Base-by-base conservation (phyloP, 2,888 invertebrate species). In the Rugalucina vietnamica region DNA sequence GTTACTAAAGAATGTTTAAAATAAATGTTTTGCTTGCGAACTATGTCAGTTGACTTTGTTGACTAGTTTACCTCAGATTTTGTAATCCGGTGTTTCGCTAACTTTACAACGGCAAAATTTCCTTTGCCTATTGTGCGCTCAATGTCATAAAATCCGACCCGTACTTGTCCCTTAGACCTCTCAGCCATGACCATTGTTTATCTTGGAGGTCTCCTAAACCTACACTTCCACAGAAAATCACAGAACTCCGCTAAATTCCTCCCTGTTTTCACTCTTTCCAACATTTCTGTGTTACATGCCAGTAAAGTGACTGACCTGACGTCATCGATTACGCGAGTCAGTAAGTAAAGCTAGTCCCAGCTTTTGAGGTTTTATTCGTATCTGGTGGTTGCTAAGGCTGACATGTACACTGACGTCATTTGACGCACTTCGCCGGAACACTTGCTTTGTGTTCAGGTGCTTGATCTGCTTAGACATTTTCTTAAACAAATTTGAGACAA, bases 51-150 rank as follows among this genome's bases (percentile, higher is more conserved):
- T n/a, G n/a, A n/a, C n/a, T n/a, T n/a, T n/a, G n/a, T n/a, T n/a
- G n/a, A n/a, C 21, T 65, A 73, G 80, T 96, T 96, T 96, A 99
- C 99, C 98, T 99, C 99, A 92, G 98, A 98, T 96, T 98, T 98
- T 93, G 99, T 99, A 95, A 99, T 98, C 95, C 98, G 97, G 96
- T 99, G 99, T 95, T 98, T 98, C 93, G 99, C 99, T 94, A 99
- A 96, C 96, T 99, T 99, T 93, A 99, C 99, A 92, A 99, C 97
- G 92, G 99, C 99, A 96, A 99, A 99, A 96, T 99, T 99, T 91
- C 99, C 99, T 95, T 98, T 98, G 93, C 99, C 99, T 94, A 99
- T 99, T 70, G 99, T 99, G 96, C 97, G 97, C 95, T 98, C 98
- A 95, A 99, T 97, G 95, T 99, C 98, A 96, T 99, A 99, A 96